Evolutionary conservation across 1,140 invertebrate species (phyloP), one percentile per base, ranked within the genome.

Genomic region (Cotesia typhae): DNA sequence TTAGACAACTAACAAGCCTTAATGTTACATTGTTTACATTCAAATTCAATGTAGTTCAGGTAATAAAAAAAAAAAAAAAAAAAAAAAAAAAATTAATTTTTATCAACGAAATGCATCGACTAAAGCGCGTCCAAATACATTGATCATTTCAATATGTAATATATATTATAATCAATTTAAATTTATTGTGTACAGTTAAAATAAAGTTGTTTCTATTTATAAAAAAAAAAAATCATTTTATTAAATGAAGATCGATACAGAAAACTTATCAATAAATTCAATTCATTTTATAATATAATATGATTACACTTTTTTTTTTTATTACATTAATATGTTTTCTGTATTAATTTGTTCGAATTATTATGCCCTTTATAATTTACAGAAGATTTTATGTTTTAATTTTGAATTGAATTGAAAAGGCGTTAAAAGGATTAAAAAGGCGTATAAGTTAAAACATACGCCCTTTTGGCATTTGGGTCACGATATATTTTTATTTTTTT

Each of bases 121-220:
- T 51, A 37, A 68, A 59, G 52, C 47, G 53, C 28, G 12, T 70
- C 28, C 60, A 53, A 38, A 14, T 4, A 37, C 61, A 20, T 51
- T 66, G 47, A 66, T 51, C 64, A 41, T 66, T 66, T 66, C 41
- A 52, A 37, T 66, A 53, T 66, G 64, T 66, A 66, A 71, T 71
- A 64, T 71, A 71, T 64, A 52, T 55, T 35, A 71, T 36, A 37
- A 64, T 17, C 47, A 61, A 51, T 51, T 52, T 67, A 28, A 60
- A 66, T 53, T 74, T 70, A 75, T 70, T 70, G 38, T 70, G 70
- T 75, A 75, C 63, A 75, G 70, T 53, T 57, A 55, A 65, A 70
- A 75, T 75, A 70, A 70, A 75, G 66, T 70, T 75, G 74, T 75
- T 75, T 65, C 57, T 75, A 75, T 72, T 75, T 72, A 75, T 69